Base-by-base conservation (phyloP, 2,113 vertebrate genomes). In the Prionailurus bengalensis region DNA sequence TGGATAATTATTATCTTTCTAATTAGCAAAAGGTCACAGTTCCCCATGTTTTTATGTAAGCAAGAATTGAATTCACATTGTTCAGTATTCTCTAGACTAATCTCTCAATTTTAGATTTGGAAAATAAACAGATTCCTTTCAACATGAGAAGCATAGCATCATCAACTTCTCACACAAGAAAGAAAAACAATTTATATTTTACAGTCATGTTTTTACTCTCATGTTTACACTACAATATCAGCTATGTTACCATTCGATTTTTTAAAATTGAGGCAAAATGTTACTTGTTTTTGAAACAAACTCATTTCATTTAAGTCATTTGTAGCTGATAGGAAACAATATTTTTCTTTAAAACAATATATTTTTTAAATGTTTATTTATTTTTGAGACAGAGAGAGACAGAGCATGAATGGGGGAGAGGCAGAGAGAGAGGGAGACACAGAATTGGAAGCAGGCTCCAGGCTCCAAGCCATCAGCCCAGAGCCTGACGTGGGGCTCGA, bases 21-120 rank as follows among this genome's bases (percentile, higher is more conserved):
- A 80, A 73, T 87, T 66, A 87, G 36, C 25, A 33, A 48, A 86
- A 74, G 63, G 14, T 87, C 73, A 53, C 4, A 58, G 88, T 96
- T 83, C 12, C 7, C 29, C 55, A 21, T 73, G 21, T 87, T 71
- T 80, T 95, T 65, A n/a, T 25, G 4, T 65, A 39, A 31, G n/a
- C 31, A 76, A 83, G 65, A 83, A 96, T 58, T 33, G 78, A 93
- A 63, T 93, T 82, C 78, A 82, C 36, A 51, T 61, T 76, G 84
- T 74, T 83, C 61, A 48, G 14, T 81, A 71, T 89, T 83, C 83
- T 27, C 36, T 39, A 68, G 68, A 68, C 48, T 31, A 76, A 93
- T 93, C 25, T 78, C 58, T 89, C 74, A 89, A 63, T 86, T 95
- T 86, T 91, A 79, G 82, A 58, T 83, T 89, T 93, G 68, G 84